phyloP scores from a whole-genome alignment of 2,113 vertebrate genomes.

The Micronycteris hirsuta region DNA sequence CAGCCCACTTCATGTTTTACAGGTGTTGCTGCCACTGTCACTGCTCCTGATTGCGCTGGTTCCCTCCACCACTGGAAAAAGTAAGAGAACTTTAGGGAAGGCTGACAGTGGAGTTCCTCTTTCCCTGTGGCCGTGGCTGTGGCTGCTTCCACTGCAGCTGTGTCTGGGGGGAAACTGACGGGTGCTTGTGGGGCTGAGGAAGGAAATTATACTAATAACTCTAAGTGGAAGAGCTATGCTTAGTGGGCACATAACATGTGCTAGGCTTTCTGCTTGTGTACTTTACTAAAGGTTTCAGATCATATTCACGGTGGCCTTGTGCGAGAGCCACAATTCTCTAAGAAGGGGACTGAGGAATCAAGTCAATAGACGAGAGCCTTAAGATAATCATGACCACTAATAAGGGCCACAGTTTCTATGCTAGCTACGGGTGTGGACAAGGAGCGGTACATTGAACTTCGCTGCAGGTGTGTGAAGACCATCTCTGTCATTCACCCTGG shows the following conservation, averaged over 20 bases:
- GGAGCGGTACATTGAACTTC: fast-evolving
- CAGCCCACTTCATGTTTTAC: not conserved
- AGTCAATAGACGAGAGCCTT: not conserved
- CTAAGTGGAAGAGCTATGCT: not conserved
- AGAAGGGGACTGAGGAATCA: not conserved
- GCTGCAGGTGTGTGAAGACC: not conserved
- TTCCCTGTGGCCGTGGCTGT: not conserved
- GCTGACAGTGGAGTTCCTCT: not conserved
- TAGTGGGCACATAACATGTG: not conserved
- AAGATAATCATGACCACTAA: not conserved
- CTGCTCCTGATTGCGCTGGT: not conserved
- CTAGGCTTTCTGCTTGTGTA: not conserved
- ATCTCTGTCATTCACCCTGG: not conserved
- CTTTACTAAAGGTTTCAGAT: not conserved
- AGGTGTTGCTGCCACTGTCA: not conserved
- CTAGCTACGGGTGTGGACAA: fast-evolving
- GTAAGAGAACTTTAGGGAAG: conserved; percentile 1
- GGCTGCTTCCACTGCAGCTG: not conserved
- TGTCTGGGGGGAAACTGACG: not conserved
- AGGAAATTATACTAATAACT: not conserved
- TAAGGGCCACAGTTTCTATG: not conserved
- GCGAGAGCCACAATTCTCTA: not conserved
- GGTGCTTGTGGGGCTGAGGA: not conserved
- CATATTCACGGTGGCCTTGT: not conserved
- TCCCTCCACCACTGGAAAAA: not conserved